These are phyloP conservation scores for Akabosia matsudoensis DNA, from an alignment of 1,140 invertebrate genomes.

Conservation along the genomic window DNA sequence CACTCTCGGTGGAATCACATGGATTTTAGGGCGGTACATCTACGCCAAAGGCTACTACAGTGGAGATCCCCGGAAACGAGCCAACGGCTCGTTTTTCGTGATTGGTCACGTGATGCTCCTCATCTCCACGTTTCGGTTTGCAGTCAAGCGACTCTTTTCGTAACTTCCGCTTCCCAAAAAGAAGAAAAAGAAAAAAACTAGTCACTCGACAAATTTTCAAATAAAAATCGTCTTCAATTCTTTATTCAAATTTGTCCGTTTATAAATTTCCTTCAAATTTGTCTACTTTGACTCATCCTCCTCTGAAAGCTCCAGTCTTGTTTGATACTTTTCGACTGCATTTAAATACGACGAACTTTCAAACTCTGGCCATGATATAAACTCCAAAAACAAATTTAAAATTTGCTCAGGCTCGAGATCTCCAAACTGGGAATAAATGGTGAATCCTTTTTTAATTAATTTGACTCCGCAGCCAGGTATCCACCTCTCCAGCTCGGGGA, in stretches of 20 bases:
- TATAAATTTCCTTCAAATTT: background rate
- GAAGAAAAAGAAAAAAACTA: too few relatives aligned
- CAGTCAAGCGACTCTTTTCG: background rate
- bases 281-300: constrained; percentile 17
- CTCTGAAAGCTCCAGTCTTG: constrained; percentile 26
- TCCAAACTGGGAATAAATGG: constrained; percentile 62
- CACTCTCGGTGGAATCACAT: constrained; percentile 52
- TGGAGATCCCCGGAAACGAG: constrained; percentile 47
- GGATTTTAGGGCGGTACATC: constrained; percentile 51
- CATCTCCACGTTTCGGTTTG: background rate
- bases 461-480: constrained; percentile 61
- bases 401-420: constrained; percentile 58
- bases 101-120: background rate
- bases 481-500: constrained; percentile 62
- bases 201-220: too few relatives aligned
- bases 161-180: background rate
- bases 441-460: constrained; percentile 54
- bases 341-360: constrained; percentile 57
- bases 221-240: background rate
- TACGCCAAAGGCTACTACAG: constrained; percentile 56
- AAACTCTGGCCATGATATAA: constrained; percentile 60
- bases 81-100: background rate
- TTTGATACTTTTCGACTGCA: constrained; percentile 53
- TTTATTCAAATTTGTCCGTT: background rate
- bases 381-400: constrained; percentile 56